A percentile compares a stretch with the other conserved stretches of the same genome.
These are phyloP conservation scores for Neria commutata DNA, from an alignment of 2,888 invertebrate genomes.

Conservation along the genomic window DNA sequence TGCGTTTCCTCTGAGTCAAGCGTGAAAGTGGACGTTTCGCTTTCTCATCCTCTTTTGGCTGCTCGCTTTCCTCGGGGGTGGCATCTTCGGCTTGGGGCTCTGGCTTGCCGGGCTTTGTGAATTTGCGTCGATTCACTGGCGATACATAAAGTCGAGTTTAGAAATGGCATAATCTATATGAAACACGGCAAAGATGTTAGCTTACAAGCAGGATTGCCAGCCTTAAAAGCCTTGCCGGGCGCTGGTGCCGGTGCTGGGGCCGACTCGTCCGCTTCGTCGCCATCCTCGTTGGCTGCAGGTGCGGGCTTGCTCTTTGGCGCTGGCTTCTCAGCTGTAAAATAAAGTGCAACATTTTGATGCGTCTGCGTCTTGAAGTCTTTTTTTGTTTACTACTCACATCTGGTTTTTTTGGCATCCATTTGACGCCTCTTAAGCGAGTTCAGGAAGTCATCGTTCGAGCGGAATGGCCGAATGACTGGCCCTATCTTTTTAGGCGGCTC, in stretches of 20 bases:
- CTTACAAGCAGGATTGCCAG: constrained; percentile 52
- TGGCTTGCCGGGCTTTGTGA: constrained; percentile 45
- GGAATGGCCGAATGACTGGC: constrained; percentile 75
- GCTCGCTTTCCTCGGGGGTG: constrained; percentile 51
- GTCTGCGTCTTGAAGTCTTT: neutral
- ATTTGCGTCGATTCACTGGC: constrained; percentile 56
- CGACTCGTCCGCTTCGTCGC: constrained; percentile 43
- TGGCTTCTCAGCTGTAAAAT: constrained; percentile 46
- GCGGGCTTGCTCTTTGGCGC: constrained; percentile 43
- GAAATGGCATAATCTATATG: neutral
- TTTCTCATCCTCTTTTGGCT: constrained; percentile 52
- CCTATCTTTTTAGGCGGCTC: constrained; percentile 72
- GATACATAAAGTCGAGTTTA: too few relatives aligned
- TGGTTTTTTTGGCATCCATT: constrained; percentile 71
- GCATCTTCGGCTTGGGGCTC: constrained; percentile 45
- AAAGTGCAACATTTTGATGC: neutral
- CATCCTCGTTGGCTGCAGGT: constrained; percentile 41
- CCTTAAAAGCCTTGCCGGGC: constrained; percentile 49
- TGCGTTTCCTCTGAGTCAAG: constrained; percentile 56
- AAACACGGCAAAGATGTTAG: constrained; percentile 13
- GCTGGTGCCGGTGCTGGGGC: constrained; percentile 43
- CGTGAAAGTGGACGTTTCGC: constrained; percentile 55
- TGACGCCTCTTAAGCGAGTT: constrained; percentile 75
- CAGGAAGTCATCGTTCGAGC: constrained; percentile 78
- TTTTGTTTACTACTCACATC: constrained; percentile 26